phyloP scores from a whole-genome alignment of 2,113 vertebrate genomes.

The crab-eating macaque (Macaca fascicularis) region T2T-MFA8v1.1 NC_088394.1:6977501-6978000 shows the following conservation, averaged over 20 bases:
- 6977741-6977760: not conserved
- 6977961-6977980: not conserved
- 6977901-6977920: not conserved
- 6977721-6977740: not conserved
- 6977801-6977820: not conserved
- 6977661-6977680: not conserved
- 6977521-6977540: not conserved
- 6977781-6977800: not conserved
- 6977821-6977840: constrained; percentile 38
- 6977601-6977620: not conserved
- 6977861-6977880: constrained; percentile 55
- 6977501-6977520: not conserved
- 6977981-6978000: not conserved
- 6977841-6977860: constrained; percentile 8
- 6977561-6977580: not conserved
- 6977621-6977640: not conserved
- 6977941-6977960: not conserved
- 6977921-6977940: constrained; percentile 12
- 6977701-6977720: not conserved
- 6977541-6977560: not conserved
- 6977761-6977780: not conserved
- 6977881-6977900: constrained; percentile 2
- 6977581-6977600: fast-evolving
- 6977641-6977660: not conserved
- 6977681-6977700: not conserved